Conservation (phyloP, 2,888 invertebrate genomes). For the Thyatira batis region DNA sequence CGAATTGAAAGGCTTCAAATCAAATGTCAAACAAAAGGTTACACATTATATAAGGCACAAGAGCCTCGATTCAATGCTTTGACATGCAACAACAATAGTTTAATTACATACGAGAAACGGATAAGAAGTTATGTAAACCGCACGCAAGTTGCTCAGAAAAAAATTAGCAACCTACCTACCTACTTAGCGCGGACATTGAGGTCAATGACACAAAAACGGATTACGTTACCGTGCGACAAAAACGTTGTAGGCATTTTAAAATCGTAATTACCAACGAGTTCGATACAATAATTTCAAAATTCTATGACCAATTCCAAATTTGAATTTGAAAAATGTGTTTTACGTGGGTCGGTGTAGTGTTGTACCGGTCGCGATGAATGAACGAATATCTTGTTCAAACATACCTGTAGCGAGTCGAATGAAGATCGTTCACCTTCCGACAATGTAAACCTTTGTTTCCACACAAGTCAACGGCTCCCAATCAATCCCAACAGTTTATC, state of each 20-base stretch:
- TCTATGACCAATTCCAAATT: conserved; percentile 45
- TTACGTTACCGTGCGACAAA: conserved; percentile 56
- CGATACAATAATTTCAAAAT: conserved; percentile 37
- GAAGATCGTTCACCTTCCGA: conserved; percentile 76
- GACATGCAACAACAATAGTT: conserved; percentile 61
- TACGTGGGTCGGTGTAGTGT: conserved; percentile 32
- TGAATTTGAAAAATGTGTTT: conserved; percentile 40
- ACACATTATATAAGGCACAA: conserved; percentile 63
- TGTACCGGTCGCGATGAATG: conserved; percentile 26
- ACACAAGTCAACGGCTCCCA: conserved; percentile 74
- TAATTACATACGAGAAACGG: conserved; percentile 62
- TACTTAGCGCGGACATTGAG: conserved; percentile 59
- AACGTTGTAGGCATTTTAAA: conserved; percentile 58
- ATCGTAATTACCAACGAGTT: conserved; percentile 58
- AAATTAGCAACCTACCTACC: conserved; percentile 59
- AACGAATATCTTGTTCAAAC: conserved; percentile 59
- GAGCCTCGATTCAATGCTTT: conserved; percentile 42
- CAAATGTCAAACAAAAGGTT: conserved; percentile 74
- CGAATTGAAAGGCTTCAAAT: conserved; percentile 58
- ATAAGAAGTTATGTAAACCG: conserved; percentile 58
- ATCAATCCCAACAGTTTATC: conserved; percentile 78
- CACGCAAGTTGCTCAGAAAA: conserved; percentile 56
- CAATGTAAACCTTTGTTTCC: conserved; percentile 77
- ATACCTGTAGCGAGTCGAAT: conserved; percentile 71
- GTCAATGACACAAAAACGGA: conserved; percentile 74